Evolutionary conservation across 2,888 invertebrate species (phyloP).

Genomic region (Tetramorium bicarinatum): DNA sequence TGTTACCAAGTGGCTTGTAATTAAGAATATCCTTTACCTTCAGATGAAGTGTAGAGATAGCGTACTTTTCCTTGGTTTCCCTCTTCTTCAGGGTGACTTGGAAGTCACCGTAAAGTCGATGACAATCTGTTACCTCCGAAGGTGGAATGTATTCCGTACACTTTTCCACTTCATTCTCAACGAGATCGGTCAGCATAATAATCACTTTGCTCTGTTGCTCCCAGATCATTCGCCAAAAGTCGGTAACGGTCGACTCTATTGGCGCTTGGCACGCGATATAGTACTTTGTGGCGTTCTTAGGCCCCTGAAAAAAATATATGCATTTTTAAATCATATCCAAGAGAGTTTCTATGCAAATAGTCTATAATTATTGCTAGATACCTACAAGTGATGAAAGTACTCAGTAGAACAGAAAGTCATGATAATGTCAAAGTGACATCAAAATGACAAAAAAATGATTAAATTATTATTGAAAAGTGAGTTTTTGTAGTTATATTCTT

Average conservation of each 20-base stretch:
- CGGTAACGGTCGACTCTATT: conserved; percentile 92
- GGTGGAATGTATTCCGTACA: conserved; percentile 97
- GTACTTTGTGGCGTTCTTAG: conserved; percentile 93
- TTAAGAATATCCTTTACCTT: conserved; percentile 87
- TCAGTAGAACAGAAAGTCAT: too few species aligned
- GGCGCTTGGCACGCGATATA: conserved; percentile 98
- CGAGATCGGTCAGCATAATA: conserved; percentile 96
- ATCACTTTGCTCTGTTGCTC: conserved; percentile 96
- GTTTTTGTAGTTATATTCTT: too few species aligned
- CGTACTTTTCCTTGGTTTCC: conserved; percentile 96
- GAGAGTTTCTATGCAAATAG: neutral
- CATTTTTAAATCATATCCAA: neutral
- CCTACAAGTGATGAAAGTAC: too few species aligned
- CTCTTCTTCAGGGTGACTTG: conserved; percentile 95
- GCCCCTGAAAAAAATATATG: conserved; percentile 89
- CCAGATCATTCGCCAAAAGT: conserved; percentile 99
- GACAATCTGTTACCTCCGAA: conserved; percentile 96
- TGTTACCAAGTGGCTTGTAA: neutral
- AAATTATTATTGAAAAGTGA: too few species aligned
- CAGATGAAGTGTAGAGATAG: conserved; percentile 94
- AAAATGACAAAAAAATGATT: too few species aligned
- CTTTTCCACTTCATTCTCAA: conserved; percentile 96
- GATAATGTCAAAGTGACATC: too few species aligned
- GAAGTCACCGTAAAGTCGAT: conserved; percentile 94
- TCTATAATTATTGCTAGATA: neutral